Percentiles rank a stretch among this genome's conserved stretches.
phyloP scores from a whole-genome alignment of 2,797 vertebrate species.

The Gastrophryne carolinensis region DNA sequence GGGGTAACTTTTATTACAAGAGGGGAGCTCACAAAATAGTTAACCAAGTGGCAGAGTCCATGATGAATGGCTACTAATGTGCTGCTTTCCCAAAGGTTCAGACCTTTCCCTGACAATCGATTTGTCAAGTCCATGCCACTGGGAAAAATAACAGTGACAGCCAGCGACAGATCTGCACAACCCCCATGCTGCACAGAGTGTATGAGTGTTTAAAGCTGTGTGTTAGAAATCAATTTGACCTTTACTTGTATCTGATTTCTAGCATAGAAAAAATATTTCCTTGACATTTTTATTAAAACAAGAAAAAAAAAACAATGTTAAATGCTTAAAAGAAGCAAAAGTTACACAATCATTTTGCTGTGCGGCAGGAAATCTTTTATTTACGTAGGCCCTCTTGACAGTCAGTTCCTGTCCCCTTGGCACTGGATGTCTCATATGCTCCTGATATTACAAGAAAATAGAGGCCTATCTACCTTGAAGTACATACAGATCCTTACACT shows the following conservation, averaged over 20 bases:
- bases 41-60: conserved; percentile 13
- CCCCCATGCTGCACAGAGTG: conserved; percentile 15
- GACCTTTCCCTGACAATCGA: conserved; percentile 49
- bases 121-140: conserved; percentile 44
- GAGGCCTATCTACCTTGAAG: not conserved
- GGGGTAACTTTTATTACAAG: not conserved
- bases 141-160: conserved; percentile 39
- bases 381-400: not conserved
- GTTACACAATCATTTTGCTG: not conserved
- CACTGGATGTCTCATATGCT: not conserved
- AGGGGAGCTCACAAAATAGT: conserved; percentile 10
- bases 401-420: not conserved
- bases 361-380: not conserved
- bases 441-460: not conserved
- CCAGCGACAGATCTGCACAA: conserved; percentile 28
- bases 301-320: conserved; percentile 25
- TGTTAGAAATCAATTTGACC: conserved; percentile 48
- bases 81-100: conserved; percentile 40
- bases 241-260: conserved; percentile 44
- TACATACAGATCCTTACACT: not conserved
- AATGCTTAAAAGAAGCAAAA: conserved; percentile 11
- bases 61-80: conserved; percentile 40
- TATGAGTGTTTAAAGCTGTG: conserved; percentile 37
- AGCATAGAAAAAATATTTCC: conserved; percentile 38
- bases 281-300: conserved; percentile 47